A percentile compares a stretch with the other conserved stretches of the same genome.
Evolutionary conservation across 1,140 invertebrate genomes (phyloP).

Genomic region (Trichomalopsis sarcophagae): DNA sequence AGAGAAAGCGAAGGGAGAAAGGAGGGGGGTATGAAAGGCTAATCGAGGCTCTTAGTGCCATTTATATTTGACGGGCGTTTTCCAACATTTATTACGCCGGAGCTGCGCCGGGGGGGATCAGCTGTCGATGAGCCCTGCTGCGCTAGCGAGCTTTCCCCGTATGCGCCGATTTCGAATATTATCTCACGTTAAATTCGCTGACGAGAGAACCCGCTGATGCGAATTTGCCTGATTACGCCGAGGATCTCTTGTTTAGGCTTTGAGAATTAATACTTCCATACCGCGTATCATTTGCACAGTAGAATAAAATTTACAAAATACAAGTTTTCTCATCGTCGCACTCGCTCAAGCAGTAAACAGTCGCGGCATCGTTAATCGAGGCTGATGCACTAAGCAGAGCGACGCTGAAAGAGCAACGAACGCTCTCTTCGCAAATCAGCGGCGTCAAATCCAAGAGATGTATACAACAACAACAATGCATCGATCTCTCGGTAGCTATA

Average conservation of each 20-base stretch:
- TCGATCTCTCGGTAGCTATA: background rate
- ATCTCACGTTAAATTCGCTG: conserved; percentile 15
- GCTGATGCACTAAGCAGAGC: background rate
- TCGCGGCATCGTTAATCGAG: conserved; percentile 5
- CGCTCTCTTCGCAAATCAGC: conserved; percentile 34
- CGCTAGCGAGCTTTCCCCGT: background rate
- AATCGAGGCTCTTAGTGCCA: conserved; percentile 43
- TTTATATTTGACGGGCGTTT: conserved; percentile 39
- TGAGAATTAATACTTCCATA: background rate
- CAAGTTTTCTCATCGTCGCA: too few relatives aligned
- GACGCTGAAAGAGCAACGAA: conserved; percentile 65
- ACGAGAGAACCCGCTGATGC: background rate
- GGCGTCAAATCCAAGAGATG: conserved; percentile 60
- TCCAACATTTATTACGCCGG: conserved; percentile 23
- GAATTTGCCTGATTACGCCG: background rate
- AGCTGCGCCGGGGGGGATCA: background rate
- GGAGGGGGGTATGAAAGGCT: background rate
- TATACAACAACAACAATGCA: conserved; percentile 4
- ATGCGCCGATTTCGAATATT: conserved; percentile 34
- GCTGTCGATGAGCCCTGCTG: conserved; percentile 1
- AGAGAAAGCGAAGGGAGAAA: background rate
- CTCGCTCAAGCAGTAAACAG: too few relatives aligned
- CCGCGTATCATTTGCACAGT: too few relatives aligned
- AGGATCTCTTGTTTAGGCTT: background rate
- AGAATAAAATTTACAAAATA: too few relatives aligned